Conservation (phyloP, 1,140 invertebrate species). For the Campodea augens region DNA sequence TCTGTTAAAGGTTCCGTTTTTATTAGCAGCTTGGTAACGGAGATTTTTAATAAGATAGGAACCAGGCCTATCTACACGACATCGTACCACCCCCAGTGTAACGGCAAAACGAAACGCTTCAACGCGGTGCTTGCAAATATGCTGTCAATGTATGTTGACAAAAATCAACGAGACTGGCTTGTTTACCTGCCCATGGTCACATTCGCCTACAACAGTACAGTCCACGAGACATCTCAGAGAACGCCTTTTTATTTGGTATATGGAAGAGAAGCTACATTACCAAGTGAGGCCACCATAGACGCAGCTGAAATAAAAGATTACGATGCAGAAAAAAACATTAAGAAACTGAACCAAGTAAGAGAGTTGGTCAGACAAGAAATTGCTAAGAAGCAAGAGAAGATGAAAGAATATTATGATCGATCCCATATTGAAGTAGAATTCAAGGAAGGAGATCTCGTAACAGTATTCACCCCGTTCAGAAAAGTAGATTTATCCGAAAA, state of each 20-base stretch:
- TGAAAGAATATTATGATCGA: no score
- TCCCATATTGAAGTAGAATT: no score
- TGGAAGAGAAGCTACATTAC: background rate
- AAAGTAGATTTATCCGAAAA: no score
- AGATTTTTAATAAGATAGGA: background rate
- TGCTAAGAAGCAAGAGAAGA: no score
- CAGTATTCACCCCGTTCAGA: no score
- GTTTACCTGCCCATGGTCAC: background rate
- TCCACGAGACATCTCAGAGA: background rate
- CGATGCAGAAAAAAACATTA: no score
- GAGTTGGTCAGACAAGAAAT: no score
- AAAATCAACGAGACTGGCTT: background rate
- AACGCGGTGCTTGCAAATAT: background rate
- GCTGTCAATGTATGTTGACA: background rate
- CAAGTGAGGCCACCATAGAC: no score
- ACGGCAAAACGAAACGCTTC: background rate
- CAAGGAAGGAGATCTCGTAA: no score
- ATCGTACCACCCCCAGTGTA: background rate
- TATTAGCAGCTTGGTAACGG: background rate
- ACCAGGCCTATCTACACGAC: background rate
- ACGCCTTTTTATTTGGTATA: background rate
- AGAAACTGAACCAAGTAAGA: no score
- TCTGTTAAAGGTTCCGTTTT: constrained; percentile 15
- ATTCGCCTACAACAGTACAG: background rate
- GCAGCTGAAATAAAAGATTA: no score